Base-by-base conservation (phyloP, 2,797 vertebrate species). In the Dermochelys coriacea region DNA sequence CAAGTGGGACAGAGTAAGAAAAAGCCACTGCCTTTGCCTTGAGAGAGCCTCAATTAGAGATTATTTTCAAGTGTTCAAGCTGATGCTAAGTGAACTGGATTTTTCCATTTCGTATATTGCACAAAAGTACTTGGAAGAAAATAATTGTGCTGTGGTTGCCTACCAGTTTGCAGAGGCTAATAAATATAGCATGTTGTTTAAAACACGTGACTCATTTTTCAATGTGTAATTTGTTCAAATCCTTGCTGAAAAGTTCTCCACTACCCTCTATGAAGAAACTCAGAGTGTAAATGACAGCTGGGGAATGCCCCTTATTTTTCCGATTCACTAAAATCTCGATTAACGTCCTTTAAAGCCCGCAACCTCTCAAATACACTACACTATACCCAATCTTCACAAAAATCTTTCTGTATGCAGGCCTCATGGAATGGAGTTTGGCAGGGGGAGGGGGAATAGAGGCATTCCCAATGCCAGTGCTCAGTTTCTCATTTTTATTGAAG, bases 281-380 rank as follows among this genome's bases (percentile, higher is more conserved):
- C 77, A 57, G 81, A 85, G 6, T 15, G 11, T 82, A 78, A 57
- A 45, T 87, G 54, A 29, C 59, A 74, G 41, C 1, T 1, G 3
- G 2, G 2, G 5, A 3, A 6, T 25, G 14, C 0, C 3, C 78
- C 37, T 74, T 1, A 0, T 8, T 50, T 29, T 75, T 15, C 29
- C 6, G 0, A 5, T 84, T 86, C 8, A 50, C n/a, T 29, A 92
- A 71, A 54, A 71, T 68, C 45, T 87, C 88, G 34, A 68, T 3
- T 93, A 90, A 49, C 6, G 78, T 61, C 5, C 10, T 45, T 74
- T 55, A 77, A 90, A 81, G 16, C 15, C 12, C 21, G 21, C 25
- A 37, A 29, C 45, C 14, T 87, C 51, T 21, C 12, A 91, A 90
- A 74, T 71, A 55, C 4, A 5, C 37, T 79, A 7, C 47, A 34